Base-by-base conservation (phyloP, 1,140 invertebrate species). In the Proctacanthus coquilletti region DNA sequence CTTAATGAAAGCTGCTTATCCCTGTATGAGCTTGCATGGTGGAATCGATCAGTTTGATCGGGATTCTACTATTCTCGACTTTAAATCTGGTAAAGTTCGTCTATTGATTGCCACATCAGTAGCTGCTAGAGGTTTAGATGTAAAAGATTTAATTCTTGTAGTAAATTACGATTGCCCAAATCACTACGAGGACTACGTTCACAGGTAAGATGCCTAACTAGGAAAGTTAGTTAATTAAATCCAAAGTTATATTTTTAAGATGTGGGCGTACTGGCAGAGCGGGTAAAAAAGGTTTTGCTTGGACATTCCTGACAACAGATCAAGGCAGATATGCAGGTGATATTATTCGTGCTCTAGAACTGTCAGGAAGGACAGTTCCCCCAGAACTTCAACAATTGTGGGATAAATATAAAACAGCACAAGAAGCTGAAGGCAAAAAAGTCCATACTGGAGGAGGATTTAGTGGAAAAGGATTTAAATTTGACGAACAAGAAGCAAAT, bases 131-230 rank as follows among this genome's bases (percentile, higher is more conserved):
- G 96, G 96, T 1, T 66, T 99, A 5, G 96, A 99, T 65, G 95
- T 99, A 0, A 98, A 98, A 57, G 89, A 98, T 50, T 71, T 98
- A 3, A 94, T 97, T 45, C 64, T 99, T 2, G 96, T 99, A 2
- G 80, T 99, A 1, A 99, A 99, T 63, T 99, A 97, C 62, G 95
- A 99, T 65, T 97, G 93, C 58, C 96, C 96, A 0, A 99, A 99
- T 68, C 96, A 99, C 64, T 98, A 98, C 58, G 96, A 99, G 66
- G 96, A 99, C 65, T 99, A 99, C 63, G 95, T 99, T 8, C 96
- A 99, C 61, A 64, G 69, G 64, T 65, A 40, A 48, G 41, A 46
- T n/a, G n/a, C n/a, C n/a, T n/a, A n/a, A n/a, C n/a, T n/a, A 31
- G 30, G 5, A 9, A 9, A 25, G n/a, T 25, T 9, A 25, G n/a